phyloP scores from a whole-genome alignment of 2,888 invertebrate genomes.

The Ditylenchus weischeri region DNA sequence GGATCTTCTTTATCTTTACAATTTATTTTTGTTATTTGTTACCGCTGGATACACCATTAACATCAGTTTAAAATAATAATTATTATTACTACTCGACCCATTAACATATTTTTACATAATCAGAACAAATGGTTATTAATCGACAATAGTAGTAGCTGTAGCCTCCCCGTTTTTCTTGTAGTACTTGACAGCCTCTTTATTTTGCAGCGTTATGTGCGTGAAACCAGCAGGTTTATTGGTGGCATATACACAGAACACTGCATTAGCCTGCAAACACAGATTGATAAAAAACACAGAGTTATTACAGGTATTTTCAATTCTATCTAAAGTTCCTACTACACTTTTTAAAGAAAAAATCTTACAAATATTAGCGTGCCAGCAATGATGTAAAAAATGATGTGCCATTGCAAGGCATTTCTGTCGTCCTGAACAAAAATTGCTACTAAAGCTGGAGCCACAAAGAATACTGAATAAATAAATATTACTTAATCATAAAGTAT shows the following conservation, averaged over 20 bases:
- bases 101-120: too few relatives aligned
- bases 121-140: too few relatives aligned
- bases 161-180: not conserved
- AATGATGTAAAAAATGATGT: conserved; percentile 31
- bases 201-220: conserved; percentile 28
- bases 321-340: not conserved
- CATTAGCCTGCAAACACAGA: conserved; percentile 33
- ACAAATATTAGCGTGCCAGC: conserved; percentile 33
- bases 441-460: conserved; percentile 28
- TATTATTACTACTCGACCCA: too few relatives aligned
- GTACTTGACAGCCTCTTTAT: not conserved
- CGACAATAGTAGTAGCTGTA: too few relatives aligned
- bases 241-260: conserved; percentile 49
- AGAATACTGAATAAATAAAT: too few relatives aligned
- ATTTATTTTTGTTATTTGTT: too few relatives aligned
- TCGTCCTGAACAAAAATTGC: conserved; percentile 41
- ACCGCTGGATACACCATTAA: too few relatives aligned
- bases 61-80: too few relatives aligned
- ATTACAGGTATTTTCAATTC: not conserved
- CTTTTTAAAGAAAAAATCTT: conserved; percentile 18
- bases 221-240: conserved; percentile 52
- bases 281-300: conserved; percentile 3
- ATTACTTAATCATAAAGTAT: too few relatives aligned
- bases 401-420: conserved; percentile 26
- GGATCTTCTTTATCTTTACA: too few relatives aligned